Base-by-base conservation (phyloP, 2,113 vertebrate species). In the Silurus asotus region DNA sequence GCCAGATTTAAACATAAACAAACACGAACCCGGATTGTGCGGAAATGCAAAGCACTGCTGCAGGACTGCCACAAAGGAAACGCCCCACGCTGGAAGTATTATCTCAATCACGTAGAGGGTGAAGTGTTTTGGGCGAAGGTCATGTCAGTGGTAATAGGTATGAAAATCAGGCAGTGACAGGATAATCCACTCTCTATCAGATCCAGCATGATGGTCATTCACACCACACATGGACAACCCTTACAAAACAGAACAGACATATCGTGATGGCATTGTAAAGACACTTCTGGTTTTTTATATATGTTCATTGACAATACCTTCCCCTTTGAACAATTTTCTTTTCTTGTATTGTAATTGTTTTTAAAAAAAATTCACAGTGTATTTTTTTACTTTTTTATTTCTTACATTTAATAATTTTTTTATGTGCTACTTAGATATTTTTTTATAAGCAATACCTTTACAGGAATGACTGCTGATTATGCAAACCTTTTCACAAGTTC, bases 1-100 rank as follows among this genome's bases (percentile, higher is more conserved):
- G 76, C 70, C 19, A 79, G 90, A 90, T 90, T 86, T 87, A 82
- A 89, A 89, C 80, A 69, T 74, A 84, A 87, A 89, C 83, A 87
- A 87, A 75, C 85, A 85, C 79, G 83, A 59, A 64, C 10, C 72
- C 2, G 4, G 65, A 37, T 17, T 77, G 61, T 82, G 53, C 49
- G n/a, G 51, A 81, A 76, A 84, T 69, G 81, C 64, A 55, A 55
- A n/a, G 51, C 20, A 2, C 11, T 10, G 53, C 53, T 5, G 53
- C 25, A 8, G 28, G 77, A 64, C 28, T 25, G 48, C 28, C 17
- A 61, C 20, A 75, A 82, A 84, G 64, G 53, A 81, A 76, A 2
- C 19, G 13, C 28, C 15, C 37, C 20, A 23, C 49, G 48, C 6
- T 25, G 19, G 19, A 55, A 64, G 49, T 65, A n/a, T 55, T 55